A percentile compares a stretch with the other conserved stretches of the same genome.
Evolutionary conservation across 1,140 invertebrate species (phyloP).

Genomic region (Drosophila lini): DNA sequence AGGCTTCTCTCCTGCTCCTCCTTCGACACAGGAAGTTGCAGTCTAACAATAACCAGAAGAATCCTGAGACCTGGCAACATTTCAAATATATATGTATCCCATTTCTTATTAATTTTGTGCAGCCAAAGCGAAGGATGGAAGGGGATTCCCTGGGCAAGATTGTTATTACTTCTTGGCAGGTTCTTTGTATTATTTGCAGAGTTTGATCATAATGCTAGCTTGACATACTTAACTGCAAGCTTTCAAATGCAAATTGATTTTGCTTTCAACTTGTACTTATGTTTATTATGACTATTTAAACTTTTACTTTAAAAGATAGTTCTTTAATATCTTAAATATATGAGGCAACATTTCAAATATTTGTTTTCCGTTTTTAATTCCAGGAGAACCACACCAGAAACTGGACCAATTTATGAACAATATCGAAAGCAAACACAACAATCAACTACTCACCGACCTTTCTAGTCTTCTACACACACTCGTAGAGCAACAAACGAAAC

Average conservation of each 20-base stretch:
- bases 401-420: conserved; percentile 70
- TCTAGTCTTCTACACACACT: conserved; percentile 50
- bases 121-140: neutral
- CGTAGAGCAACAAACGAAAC: conserved; percentile 15
- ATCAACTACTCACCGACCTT: conserved; percentile 65
- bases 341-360: neutral
- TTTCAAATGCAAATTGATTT: neutral
- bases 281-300: neutral
- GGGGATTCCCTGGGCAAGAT: neutral
- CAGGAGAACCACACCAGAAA: conserved; percentile 38
- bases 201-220: neutral
- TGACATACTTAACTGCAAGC: neutral
- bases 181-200: conserved; percentile 1
- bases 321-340: neutral
- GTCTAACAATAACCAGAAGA: conserved; percentile 38
- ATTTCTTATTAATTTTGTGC: conserved; percentile 47
- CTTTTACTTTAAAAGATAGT: neutral
- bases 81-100: conserved; percentile 19
- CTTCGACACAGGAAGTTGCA: conserved; percentile 19
- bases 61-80: conserved; percentile 15
- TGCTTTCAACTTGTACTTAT: neutral
- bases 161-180: neutral
- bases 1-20: conserved; percentile 2
- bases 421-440: conserved; percentile 48
- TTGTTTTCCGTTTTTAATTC: neutral